Conservation (phyloP, 2,113 vertebrate species). For the Crotalus tigris region DNA sequence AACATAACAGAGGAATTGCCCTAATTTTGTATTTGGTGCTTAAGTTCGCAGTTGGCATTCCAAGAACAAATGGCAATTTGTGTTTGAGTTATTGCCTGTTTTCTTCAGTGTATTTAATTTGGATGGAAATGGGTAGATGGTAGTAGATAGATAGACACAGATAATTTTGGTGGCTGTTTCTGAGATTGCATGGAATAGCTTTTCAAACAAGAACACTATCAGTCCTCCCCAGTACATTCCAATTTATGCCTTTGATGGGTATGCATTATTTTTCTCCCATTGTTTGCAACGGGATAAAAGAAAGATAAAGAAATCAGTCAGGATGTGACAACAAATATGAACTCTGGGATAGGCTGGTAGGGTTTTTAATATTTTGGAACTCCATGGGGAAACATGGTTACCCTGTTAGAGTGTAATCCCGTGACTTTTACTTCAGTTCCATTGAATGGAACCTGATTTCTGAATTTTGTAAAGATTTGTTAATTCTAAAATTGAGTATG, state of each 20-base stretch:
- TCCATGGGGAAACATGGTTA: not conserved
- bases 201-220: not conserved
- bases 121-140: not conserved
- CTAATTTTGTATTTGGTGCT: not conserved
- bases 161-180: not conserved
- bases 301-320: not conserved
- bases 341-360: not conserved
- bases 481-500: not conserved
- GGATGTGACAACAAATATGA: not conserved
- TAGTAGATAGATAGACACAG: not conserved
- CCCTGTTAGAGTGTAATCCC: not conserved
- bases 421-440: not conserved
- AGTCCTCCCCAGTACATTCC: not conserved
- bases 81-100: constrained; percentile 23
- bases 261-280: not conserved
- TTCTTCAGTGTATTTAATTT: constrained; percentile 5
- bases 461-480: not conserved
- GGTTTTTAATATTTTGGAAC: not conserved
- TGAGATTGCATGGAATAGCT: not conserved
- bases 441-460: not conserved
- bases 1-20: not conserved
- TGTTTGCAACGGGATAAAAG: not conserved
- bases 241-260: not conserved
- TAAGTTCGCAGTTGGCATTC: not conserved
- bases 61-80: not conserved